Base-by-base conservation (phyloP, 2,888 invertebrate genomes). In the Arge pagana region DNA sequence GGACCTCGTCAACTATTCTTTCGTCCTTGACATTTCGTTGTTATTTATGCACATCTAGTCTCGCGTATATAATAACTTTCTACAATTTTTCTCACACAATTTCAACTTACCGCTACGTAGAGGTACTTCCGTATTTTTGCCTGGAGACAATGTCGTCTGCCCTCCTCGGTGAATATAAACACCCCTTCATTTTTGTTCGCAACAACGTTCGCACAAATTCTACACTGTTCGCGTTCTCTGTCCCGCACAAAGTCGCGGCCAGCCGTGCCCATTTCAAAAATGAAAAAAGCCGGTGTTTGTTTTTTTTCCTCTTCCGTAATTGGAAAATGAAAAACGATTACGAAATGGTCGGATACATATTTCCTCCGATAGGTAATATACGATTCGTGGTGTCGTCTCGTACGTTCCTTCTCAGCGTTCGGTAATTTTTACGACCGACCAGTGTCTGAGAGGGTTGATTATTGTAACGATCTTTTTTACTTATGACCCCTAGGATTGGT, bases 91-190 rank as follows among this genome's bases (percentile, higher is more conserved):
- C 48, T n/a, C n/a, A n/a, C n/a, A n/a, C n/a, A 51, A 56, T 52
- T 53, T 35, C 49, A 55, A 72, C 77, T 78, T 72, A 87, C 87
- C 81, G 84, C 81, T 66, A 88, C 82, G 65, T 83, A 81, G 61
- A 87, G 79, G 79, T 87, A 87, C 78, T 83, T 84, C 67, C 81
- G 82, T 62, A 88, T 83, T 78, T 86, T 86, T 57, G 83, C 82
- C 69, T 83, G 82, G 54, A 87, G 79, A 66, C 83, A 81, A 77
- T 83, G 81, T 67, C 81, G 81, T 71, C 83, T 82, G 53, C 86
- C 85, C 78, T 86, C 85, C 65, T 83, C 81, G 65, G 85, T 82
- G 70, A 85, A 86, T 76, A 86, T 81, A 79, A 82, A 81, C 62
- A 86, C 78, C 49, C 83, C 82, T 48, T 68, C 65, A 61, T 81